phyloP scores from a whole-genome alignment of 2,797 vertebrate genomes.

The Echeneis naucrates region DNA sequence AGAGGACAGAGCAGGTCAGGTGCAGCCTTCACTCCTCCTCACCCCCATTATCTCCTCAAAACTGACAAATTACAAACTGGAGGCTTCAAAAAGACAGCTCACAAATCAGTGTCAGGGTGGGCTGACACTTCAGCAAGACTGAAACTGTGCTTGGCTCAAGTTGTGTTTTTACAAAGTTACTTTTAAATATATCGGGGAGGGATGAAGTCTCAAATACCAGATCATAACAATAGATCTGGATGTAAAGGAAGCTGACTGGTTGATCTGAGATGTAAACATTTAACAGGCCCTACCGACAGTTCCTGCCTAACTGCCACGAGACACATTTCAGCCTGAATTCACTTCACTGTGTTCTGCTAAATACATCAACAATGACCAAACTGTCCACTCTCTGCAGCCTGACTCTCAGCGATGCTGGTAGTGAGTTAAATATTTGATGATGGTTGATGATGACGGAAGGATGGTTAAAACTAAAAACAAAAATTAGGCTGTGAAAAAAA shows the following conservation, averaged over 20 bases:
- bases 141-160: neutral
- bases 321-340: neutral
- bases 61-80: too few species aligned
- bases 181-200: neutral
- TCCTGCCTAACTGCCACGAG: neutral
- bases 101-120: too few species aligned
- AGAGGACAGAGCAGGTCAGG: too few species aligned
- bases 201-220: too few species aligned
- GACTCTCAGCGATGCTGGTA: neutral
- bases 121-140: too few species aligned
- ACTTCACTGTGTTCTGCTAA: neutral
- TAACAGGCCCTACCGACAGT: neutral
- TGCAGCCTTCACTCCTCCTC: too few species aligned
- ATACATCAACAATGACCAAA: neutral
- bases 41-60: too few species aligned
- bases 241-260: neutral
- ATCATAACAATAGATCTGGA: neutral
- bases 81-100: too few species aligned
- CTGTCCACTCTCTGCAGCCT: neutral
- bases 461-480: constrained; percentile 20
- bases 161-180: neutral
- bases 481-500: neutral
- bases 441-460: too few species aligned
- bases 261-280: neutral
- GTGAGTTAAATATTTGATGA: neutral